These are phyloP conservation scores for Notospermus geniculatus DNA, from an alignment of 1,140 invertebrate species.

Conservation along the genomic window DNA sequence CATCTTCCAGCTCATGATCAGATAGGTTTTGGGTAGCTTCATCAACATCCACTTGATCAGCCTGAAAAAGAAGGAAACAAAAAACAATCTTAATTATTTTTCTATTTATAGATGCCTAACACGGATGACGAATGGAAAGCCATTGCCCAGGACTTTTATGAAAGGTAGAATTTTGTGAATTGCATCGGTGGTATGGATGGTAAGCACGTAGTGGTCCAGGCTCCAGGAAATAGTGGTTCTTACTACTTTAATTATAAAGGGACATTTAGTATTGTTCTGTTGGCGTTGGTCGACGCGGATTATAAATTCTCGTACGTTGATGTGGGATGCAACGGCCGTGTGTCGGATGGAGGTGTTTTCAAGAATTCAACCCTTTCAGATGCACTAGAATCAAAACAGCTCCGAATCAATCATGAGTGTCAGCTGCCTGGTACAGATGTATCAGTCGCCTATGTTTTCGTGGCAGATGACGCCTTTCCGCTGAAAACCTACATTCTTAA, in stretches of 20 bases:
- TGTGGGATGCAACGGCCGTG: background rate
- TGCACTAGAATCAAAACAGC: no score
- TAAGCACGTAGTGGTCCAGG: constrained; percentile 4
- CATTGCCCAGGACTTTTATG: background rate
- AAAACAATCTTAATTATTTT: no score
- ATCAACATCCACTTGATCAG: no score
- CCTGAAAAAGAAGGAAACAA: no score
- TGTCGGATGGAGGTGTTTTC: no score
- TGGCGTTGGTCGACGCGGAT: constrained; percentile 7
- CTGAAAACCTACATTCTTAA: background rate
- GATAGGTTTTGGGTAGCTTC: no score
- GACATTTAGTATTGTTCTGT: constrained; percentile 6
- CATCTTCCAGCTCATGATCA: no score
- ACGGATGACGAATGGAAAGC: constrained; percentile 1
- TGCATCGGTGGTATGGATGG: constrained; percentile 4
- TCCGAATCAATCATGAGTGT: no score
- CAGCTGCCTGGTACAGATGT: no score
- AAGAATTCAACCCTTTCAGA: no score
- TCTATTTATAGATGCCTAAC: no score
- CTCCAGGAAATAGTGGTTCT: background rate
- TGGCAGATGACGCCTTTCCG: background rate
- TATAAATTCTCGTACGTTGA: constrained; percentile 7
- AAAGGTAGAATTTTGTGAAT: constrained; percentile 6
- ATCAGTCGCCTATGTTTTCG: constrained; percentile 17
- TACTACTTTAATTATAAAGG: constrained; percentile 8